A percentile compares a stretch with the other conserved stretches of the same genome.
Evolutionary conservation across 2,888 invertebrate genomes (phyloP).

Genomic region (Spialia ferax): DNA sequence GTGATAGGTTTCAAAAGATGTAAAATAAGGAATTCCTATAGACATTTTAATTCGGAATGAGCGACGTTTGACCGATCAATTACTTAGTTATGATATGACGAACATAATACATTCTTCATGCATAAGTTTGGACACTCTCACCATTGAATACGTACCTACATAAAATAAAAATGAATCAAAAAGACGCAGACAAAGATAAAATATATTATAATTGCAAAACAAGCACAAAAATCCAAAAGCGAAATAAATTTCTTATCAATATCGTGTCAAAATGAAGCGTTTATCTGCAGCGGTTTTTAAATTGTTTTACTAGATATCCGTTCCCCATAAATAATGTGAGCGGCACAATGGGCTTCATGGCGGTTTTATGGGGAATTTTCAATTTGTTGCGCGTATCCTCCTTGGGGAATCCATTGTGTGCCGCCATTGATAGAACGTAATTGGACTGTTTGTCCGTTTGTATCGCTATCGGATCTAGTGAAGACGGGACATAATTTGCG

Average conservation of each 20-base stretch:
- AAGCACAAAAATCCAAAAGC: neutral
- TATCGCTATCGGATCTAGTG: neutral
- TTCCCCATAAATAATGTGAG: slow-evolving; percentile 37
- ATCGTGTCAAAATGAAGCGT: slow-evolving; percentile 2
- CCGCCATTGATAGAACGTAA: slow-evolving; percentile 29
- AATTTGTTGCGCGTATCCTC: slow-evolving; percentile 63
- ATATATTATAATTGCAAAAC: no score
- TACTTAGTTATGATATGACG: no score
- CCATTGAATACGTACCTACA: no score
- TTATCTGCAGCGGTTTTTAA: slow-evolving; percentile 22
- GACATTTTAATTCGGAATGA: no score
- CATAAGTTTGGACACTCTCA: no score
- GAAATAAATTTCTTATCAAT: slow-evolving; percentile 23
- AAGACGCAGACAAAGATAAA: no score
- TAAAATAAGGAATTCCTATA: no score
- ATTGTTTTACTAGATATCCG: slow-evolving; percentile 37
- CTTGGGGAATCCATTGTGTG: slow-evolving; percentile 27
- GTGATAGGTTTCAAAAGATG: no score
- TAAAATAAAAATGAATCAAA: no score
- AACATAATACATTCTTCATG: no score
- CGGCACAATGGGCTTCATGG: slow-evolving; percentile 41
- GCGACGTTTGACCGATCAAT: no score
- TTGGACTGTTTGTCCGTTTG: slow-evolving; percentile 28
- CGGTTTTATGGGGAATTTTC: slow-evolving; percentile 74
- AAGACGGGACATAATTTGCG: neutral